A percentile compares a stretch with the other conserved stretches of the same genome.
Evolutionary conservation across 2,797 vertebrate species (phyloP).

Genomic region (Xyrichtys novacula): DNA sequence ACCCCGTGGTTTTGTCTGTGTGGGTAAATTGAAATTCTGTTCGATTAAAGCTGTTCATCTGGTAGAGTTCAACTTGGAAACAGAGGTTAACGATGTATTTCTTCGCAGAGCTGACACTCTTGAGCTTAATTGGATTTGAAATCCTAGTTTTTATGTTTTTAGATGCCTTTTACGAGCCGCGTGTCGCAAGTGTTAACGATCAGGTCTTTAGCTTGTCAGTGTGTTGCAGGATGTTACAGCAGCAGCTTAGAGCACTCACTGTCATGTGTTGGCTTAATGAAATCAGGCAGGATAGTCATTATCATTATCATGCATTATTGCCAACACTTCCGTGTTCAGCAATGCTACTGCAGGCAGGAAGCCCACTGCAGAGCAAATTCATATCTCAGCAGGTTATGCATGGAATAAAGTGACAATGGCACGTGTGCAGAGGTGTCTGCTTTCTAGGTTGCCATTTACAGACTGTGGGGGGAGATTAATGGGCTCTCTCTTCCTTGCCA

Average conservation of each 20-base stretch:
- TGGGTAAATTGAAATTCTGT: constrained; percentile 45
- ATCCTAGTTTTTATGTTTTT: constrained; percentile 49
- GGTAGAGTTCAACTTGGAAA: constrained; percentile 40
- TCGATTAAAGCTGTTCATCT: constrained; percentile 33
- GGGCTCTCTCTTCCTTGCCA: constrained; percentile 67
- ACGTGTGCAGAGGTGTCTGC: constrained; percentile 42
- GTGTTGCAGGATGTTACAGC: constrained; percentile 72
- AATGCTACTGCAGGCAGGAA: constrained; percentile 42
- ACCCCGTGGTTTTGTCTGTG: constrained; percentile 13
- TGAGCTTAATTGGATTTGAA: constrained; percentile 72
- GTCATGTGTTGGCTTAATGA: constrained; percentile 74
- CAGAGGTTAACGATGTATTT: constrained; percentile 62
- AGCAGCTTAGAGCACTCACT: constrained; percentile 67
- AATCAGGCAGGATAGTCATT: constrained; percentile 77
- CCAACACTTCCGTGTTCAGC: constrained; percentile 67
- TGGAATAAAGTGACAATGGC: constrained; percentile 47
- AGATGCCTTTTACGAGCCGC: constrained; percentile 38
- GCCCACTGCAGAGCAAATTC: constrained; percentile 46
- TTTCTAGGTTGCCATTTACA: constrained; percentile 60
- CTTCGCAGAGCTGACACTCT: constrained; percentile 52
- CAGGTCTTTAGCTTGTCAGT: constrained; percentile 57
- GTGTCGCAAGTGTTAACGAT: constrained; percentile 45
- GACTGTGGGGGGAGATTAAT: constrained; percentile 75
- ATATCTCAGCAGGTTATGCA: constrained; percentile 56
- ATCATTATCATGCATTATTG: constrained; percentile 76